These are phyloP conservation scores for Drosophila pectinifera DNA, from an alignment of 1,140 invertebrate species.

Conservation along the genomic window DNA sequence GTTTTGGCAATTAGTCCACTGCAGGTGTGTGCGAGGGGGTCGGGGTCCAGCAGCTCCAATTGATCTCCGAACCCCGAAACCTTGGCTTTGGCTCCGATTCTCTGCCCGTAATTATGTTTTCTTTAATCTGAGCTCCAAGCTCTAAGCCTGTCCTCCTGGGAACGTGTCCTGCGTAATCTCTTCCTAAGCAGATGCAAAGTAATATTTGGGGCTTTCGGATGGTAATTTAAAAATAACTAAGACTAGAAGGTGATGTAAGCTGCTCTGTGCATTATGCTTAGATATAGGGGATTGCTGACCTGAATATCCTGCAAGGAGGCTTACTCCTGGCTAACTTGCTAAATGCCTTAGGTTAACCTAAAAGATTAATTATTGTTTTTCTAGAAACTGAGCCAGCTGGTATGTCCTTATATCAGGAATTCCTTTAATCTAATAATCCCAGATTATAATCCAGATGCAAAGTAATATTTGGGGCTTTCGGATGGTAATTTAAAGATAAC, in stretches of 20 bases:
- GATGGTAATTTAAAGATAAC: slow-evolving; percentile 40
- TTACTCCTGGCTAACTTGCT: no score
- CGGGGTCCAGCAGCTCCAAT: slow-evolving; percentile 39
- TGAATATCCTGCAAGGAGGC: slow-evolving; percentile 3
- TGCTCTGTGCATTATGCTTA: slow-evolving; percentile 26
- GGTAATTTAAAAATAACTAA: slow-evolving; percentile 43
- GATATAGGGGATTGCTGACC: background rate
- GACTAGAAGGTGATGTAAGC: background rate
- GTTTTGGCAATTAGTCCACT: slow-evolving; percentile 68
- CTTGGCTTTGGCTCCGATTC: slow-evolving; percentile 23
- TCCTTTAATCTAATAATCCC: no score
- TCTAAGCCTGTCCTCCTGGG: background rate
- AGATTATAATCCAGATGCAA: no score
- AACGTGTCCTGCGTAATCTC: slow-evolving; percentile 13
- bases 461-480: slow-evolving; percentile 5
- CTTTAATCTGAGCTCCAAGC: slow-evolving; percentile 21
- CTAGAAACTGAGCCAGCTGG: no score
- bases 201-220: slow-evolving; percentile 3
- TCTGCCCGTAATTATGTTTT: slow-evolving; percentile 44
- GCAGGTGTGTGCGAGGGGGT: slow-evolving; percentile 49
- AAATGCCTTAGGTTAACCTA: background rate
- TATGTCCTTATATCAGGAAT: no score
- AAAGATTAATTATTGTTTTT: background rate
- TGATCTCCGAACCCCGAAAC: slow-evolving; percentile 62
- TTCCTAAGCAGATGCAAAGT: slow-evolving; percentile 19